Base-by-base conservation (phyloP, 1,140 invertebrate species). In the Drosophila aff. region DNA sequence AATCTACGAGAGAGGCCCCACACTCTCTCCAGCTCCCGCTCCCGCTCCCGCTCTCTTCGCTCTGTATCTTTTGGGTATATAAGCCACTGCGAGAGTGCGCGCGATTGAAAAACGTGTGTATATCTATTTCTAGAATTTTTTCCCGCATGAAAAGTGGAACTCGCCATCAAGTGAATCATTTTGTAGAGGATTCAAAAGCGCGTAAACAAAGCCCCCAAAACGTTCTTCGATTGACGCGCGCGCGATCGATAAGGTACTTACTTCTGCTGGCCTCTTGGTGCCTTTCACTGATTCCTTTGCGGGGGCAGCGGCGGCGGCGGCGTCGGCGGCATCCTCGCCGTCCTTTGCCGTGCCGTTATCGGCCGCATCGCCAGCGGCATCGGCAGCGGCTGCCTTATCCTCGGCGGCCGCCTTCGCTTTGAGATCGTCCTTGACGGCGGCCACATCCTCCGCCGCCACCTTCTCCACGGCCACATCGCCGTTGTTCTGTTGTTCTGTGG, bases 401-500 rank as follows among this genome's bases (percentile, higher is more conserved):
- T 87, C 91, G 40, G 77, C 82, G 50, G 78, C 84, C 60, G 84
- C 81, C 81, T 92, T 92, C 49, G 90, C 82, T 82, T 92, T 92
- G 76, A 92, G 85, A 89, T 92, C 91, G 66, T 92, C 91, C 79
- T 92, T 92, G 21, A 92, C 91, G 41, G 81, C 63, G 44, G 78
- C 55, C 10, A 83, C 81, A 68, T 86, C 83, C 62, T 89, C 91
- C 60, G 76, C 82, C 60, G 87, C 85, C 46, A 91, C 91, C 79
- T 92, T 92, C 82, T 92, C 91, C 44, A 92, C 89, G 67, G 91
- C 91, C 76, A 92, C 84, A 87, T 92, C 91, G 44, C 91, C 91
- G 76, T 92, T 92, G 76, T 92, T 92, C 55, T 90, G 85, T 91
- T 92, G 87, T 92, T 92, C 91, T 91, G 91, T 92, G 76, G 89